Evolutionary conservation across 1,140 invertebrate genomes (phyloP).

Genomic region (Calosoma granatense): DNA sequence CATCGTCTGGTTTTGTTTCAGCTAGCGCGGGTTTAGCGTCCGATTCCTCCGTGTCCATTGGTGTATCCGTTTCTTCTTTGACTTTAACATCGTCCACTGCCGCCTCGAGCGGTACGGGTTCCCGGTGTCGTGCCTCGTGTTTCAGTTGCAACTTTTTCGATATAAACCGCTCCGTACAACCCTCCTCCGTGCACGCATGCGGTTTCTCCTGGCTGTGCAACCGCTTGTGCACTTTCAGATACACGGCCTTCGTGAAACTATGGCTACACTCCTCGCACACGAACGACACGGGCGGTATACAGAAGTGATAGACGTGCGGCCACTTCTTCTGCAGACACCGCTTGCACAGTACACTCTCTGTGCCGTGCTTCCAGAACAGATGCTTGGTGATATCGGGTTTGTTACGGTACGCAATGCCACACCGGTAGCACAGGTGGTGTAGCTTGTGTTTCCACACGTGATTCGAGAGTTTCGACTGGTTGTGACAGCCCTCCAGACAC

Average conservation of each 20-base stretch:
- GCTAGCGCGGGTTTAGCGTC: slow-evolving; percentile 14
- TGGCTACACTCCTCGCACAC: slow-evolving; percentile 69
- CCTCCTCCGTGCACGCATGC: slow-evolving; percentile 54
- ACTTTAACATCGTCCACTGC: slow-evolving; percentile 22
- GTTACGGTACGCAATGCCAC: slow-evolving; percentile 73
- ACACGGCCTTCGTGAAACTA: slow-evolving; percentile 63
- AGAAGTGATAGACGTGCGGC: slow-evolving; percentile 85
- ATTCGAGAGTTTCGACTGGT: slow-evolving; percentile 65
- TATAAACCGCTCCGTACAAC: slow-evolving; percentile 65
- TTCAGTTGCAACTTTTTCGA: slow-evolving; percentile 66
- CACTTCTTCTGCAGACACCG: slow-evolving; percentile 79
- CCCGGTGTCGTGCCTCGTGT: slow-evolving; percentile 48
- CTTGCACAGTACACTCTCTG: slow-evolving; percentile 74
- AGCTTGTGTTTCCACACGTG: slow-evolving; percentile 85
- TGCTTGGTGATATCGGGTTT: slow-evolving; percentile 79
- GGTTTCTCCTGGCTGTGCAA: slow-evolving; percentile 58
- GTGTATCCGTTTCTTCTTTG: slow-evolving; percentile 31
- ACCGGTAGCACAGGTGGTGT: slow-evolving; percentile 73
- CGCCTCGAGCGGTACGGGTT: slow-evolving; percentile 33
- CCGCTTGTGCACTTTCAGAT: slow-evolving; percentile 70
- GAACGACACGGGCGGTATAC: slow-evolving; percentile 64
- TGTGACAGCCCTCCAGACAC: slow-evolving; percentile 66
- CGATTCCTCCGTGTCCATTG: slow-evolving; percentile 27
- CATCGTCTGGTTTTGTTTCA: slow-evolving; percentile 37
- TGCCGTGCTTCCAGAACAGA: slow-evolving; percentile 84